phyloP scores from a whole-genome alignment of 2,797 vertebrate species.

The Pygocentrus nattereri region DNA sequence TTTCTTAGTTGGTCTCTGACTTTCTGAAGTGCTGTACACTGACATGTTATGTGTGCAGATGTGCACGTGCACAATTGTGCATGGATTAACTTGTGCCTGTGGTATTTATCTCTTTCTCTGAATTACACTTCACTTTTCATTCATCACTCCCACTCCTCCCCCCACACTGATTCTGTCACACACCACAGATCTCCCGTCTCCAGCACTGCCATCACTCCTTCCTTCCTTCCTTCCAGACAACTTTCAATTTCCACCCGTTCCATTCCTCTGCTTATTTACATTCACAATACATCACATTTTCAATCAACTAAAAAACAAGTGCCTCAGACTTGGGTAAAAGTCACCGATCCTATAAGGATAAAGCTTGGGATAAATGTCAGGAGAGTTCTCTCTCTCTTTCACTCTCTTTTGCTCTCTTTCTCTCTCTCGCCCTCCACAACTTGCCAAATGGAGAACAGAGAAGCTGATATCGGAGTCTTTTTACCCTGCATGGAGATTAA shows the following conservation, averaged over 20 bases:
- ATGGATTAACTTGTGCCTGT: constrained; percentile 17
- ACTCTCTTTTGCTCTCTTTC: not conserved
- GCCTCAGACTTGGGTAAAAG: constrained; percentile 44
- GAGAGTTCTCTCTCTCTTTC: constrained; percentile 12
- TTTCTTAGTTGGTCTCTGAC: too few relatives aligned
- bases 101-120: constrained; percentile 51
- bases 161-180: constrained; percentile 50
- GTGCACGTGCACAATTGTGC: not conserved
- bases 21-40: too few relatives aligned
- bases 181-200: constrained; percentile 30
- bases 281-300: constrained; percentile 52
- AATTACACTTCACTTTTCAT: constrained; percentile 59
- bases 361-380: constrained; percentile 46
- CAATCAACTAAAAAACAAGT: constrained; percentile 38
- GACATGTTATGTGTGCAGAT: not conserved
- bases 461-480: constrained; percentile 3
- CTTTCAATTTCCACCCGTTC: constrained; percentile 47
- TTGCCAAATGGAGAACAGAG: constrained; percentile 6
- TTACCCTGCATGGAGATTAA: constrained; percentile 12
- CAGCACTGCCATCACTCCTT: constrained; percentile 40
- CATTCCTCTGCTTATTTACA: constrained; percentile 44
- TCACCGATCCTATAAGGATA: constrained; percentile 41
- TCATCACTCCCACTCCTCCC: constrained; percentile 41
- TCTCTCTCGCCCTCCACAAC: not conserved
- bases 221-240: constrained; percentile 27